Evolutionary conservation across 37 sponge, comb jelly and placozoan genomes (phyloP), one percentile per base, ranked within the genome.

Genomic region (Haliclona indistincta): DNA sequence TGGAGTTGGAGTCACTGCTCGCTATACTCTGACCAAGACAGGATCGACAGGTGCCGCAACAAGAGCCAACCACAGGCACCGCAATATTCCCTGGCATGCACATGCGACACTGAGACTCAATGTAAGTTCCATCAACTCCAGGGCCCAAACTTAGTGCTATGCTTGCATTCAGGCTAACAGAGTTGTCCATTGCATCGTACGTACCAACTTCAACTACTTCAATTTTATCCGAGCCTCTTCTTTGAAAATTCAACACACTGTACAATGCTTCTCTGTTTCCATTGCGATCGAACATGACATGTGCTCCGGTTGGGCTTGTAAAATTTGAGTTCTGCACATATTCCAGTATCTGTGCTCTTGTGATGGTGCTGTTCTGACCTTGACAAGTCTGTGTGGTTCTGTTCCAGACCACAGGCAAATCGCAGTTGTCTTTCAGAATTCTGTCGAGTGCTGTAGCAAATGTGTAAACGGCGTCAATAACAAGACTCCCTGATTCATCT

Each of bases 391-490:
- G 64, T n/a, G 4, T 66, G 5, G n/a, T 17, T n/a, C 75, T 32
- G 61, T 74, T 28, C 70, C 78, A 69, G 20, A 35, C 19, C 45
- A 42, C 26, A 20, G 65, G 69, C 23, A 33, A 11, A 43, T 67
- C 20, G 47, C 89, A 88, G 55, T 88, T 88, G 41, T 52, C 68
- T 33, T 62, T 62, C 35, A 90, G 66, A 43, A 80, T 68, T 22
- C 52, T 54, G 28, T 80, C 76, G 20, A 87, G 38, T 25, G 92
- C 92, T 61, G 40, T 38, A 4, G 87, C 92, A 60, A 82, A 53
- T 3, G 82, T 83, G 68, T 87, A 79, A 20, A 87, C 83, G 44
- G 92, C 86, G 55, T 91, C 87, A 26, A 81, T 75, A 34, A 82
- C 83, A 35, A 82, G 56, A 3, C 83, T 77, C 2, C 87, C 54